A percentile compares a stretch with the other conserved stretches of the same genome.
Conservation (phyloP, 2,113 vertebrate species). For the Sylvia atricapilla region DNA sequence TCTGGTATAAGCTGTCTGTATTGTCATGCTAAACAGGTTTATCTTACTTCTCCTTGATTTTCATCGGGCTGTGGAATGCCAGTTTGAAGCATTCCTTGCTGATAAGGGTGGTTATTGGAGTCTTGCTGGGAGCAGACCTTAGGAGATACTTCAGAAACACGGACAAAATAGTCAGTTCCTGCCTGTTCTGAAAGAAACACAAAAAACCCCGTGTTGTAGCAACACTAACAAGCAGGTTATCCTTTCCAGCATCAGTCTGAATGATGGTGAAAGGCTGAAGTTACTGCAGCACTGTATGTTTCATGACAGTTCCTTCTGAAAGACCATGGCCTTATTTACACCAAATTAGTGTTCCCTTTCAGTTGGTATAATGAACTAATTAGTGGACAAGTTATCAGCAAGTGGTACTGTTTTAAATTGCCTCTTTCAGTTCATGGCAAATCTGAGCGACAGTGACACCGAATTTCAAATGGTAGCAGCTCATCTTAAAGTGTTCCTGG, state of each 20-base stretch:
- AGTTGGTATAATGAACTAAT: not conserved
- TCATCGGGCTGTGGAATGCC: not conserved
- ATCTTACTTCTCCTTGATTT: not conserved
- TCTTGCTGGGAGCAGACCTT: not conserved
- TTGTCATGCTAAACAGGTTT: conserved; percentile 5
- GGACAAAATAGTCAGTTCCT: not conserved
- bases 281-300: not conserved
- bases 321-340: not conserved
- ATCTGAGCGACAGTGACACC: fast-evolving
- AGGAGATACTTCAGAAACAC: not conserved
- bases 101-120: not conserved
- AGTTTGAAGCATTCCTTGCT: not conserved
- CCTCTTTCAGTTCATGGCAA: not conserved
- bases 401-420: not conserved
- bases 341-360: not conserved
- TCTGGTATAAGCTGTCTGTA: not conserved
- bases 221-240: not conserved
- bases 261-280: not conserved
- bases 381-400: not conserved
- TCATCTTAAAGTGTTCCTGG: not conserved
- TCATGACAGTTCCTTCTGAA: not conserved
- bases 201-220: not conserved
- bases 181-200: not conserved
- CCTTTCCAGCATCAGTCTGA: not conserved
- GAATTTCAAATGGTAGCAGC: not conserved